phyloP scores from a whole-genome alignment of 2,797 vertebrate species.

The Balearica regulorum region DNA sequence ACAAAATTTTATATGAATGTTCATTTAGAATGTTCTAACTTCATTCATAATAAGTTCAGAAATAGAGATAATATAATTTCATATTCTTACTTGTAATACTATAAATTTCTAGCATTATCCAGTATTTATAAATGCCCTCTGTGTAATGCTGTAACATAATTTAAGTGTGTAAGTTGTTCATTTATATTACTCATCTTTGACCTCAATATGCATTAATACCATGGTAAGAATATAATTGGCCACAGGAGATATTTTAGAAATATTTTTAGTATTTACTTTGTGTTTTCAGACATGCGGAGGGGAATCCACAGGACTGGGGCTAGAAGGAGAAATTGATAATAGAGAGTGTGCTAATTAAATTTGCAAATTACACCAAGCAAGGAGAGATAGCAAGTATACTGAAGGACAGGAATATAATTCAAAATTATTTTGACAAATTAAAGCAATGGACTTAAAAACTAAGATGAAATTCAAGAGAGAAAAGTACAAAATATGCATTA shows the following conservation, averaged over 20 bases:
- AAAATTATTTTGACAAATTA: neutral
- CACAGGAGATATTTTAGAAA: neutral
- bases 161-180: neutral
- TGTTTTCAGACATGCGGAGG: neutral
- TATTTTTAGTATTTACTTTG: neutral
- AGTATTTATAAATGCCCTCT: neutral
- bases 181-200: neutral
- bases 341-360: neutral
- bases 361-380: neutral
- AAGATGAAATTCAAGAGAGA: neutral
- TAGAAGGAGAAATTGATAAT: neutral
- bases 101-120: neutral
- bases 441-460: neutral
- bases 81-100: neutral
- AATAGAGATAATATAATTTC: neutral
- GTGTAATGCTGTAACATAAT: neutral
- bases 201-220: neutral
- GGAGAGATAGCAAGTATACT: neutral
- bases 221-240: neutral
- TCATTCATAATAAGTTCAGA: neutral
- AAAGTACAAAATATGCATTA: neutral
- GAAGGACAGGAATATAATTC: neutral
- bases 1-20: neutral
- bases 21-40: neutral
- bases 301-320: neutral